Evolutionary conservation across 2,797 vertebrate species (phyloP), one percentile per base, ranked within the genome.

Genomic region (Acropternis orthonyx): DNA sequence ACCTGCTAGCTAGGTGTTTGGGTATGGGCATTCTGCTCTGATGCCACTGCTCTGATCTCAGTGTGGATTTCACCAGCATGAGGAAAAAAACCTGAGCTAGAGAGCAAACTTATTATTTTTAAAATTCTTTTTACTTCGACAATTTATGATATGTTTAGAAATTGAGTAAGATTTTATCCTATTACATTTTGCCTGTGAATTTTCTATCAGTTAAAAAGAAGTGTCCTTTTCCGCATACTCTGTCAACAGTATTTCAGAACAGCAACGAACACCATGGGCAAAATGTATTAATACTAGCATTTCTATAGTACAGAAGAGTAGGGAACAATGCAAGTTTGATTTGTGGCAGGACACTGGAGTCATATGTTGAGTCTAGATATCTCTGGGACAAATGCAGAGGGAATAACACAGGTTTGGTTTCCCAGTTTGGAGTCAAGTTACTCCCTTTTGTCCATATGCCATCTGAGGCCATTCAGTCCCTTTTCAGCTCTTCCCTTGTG

Each of bases 71-170:
- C 71, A 59, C 14, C 3, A 3, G 7, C 14, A 26, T 14, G 23
- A 74, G 46, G 56, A 51, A 10, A 59, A 54, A 68, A 67, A 58
- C 37, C 37, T 1, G 1, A 91, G 4, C 13, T 58, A 18, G 23
- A 26, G 1, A 18, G 15, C 17, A 26, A 59, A 48, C 2, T n/a
- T 51, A 23, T 2, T 24, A 2, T 39, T 78, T 78, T 39, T 0
- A 37, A 61, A 75, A 12, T 44, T 48, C 1, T 72, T 82, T 69
- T 76, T 5, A 46, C 10, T 82, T 67, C 23, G 23, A 9, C 18
- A 28, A 20, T 84, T 51, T 72, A 27, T 1, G 0, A 10, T 34
- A 34, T 17, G 22, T 61, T 77, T 78, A 72, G 43, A 81, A 71
- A 78, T 39, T 62, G n/a, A 80, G 61, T 32, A 77, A 58, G 1